Evolutionary conservation across 2,113 vertebrate genomes (phyloP), one percentile per base, ranked within the genome.

Genomic region (Callipepla squamata): DNA sequence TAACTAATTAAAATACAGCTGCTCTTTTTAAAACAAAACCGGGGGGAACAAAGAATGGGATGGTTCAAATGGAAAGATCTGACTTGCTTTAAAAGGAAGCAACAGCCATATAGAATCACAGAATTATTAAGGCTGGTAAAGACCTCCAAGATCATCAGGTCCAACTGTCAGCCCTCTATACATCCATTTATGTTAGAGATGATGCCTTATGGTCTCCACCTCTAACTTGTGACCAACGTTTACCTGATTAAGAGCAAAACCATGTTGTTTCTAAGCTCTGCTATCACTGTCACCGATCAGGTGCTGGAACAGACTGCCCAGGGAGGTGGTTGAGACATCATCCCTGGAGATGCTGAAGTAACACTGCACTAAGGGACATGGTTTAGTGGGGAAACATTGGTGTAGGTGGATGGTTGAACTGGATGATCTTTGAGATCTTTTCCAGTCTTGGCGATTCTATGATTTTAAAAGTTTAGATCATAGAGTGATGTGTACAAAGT

Each of bases 401-500:
- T 28, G 26, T 13, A 53, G 51, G 51, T 5, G 26, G 15, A 53
- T 10, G 9, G 15, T 30, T 53, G 51, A 53, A 53, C 15, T 28
- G 51, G 13, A 17, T 30, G 51, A 53, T 53, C 26, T 53, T 30
- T 17, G 15, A 53, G 51, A 30, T 53, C 51, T 30, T 30, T 53
- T 53, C 26, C 28, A 53, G 9, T 53, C 14, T 53, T 10, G 51
- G 15, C 8, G 15, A 28, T 53, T 30, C 51, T 53, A 17, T 53
- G 15, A 1, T 19, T 57, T 62, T 32, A 44, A 59, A 4, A 57
- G 7, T 18, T 30, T 34, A 61, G 83, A 59, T 23, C n/a, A 13
- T 2, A 1, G 32, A 1, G 3, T 3, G 12, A 47, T 4, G 45
- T 8, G 38, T n/a, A 26, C 2, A 42, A 89, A 65, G 5, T 38